Evolutionary conservation across 2,113 vertebrate species (phyloP), one percentile per base, ranked within the genome.

Genomic region (Nansenia antarctica): DNA sequence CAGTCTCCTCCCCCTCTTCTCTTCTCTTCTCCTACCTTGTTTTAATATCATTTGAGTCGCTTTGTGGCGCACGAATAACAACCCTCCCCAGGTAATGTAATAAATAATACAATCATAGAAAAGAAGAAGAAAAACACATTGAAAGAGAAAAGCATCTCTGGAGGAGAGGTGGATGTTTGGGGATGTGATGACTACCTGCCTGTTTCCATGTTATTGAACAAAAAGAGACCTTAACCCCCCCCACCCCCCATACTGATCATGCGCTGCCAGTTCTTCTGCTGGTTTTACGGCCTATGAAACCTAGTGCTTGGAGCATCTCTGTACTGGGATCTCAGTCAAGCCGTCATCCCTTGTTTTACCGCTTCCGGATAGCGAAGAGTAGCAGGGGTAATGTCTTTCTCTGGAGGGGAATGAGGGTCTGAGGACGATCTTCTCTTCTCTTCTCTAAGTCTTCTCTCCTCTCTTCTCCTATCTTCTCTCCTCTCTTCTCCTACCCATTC

Each of bases 1-100:
- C 73, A 67, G 72, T 67, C 52, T 74, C 70, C 62, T 69, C 45
- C 59, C 49, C 39, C 2, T 42, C 39, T n/a, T n/a, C n/a, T 67
- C 52, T 74, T 67, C 62, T 69, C 45, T 62, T 42, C 39, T 1
- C 18, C 39, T 42, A 20, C 45, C 45, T 49, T 15, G 15, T 49
- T 49, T 42, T 42, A 49, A 49, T 49, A 49, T 49, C 0, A 42
- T 42, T 42, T 42, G 39, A 4, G 39, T 42, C 18, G n/a, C n/a
- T n/a, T n/a, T n/a, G n/a, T n/a, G n/a, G n/a, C n/a, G n/a, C n/a
- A n/a, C n/a, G n/a, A n/a, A n/a, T n/a, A n/a, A n/a, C n/a, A n/a
- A n/a, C n/a, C n/a, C n/a, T n/a, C n/a, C n/a, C n/a, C n/a, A n/a
- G n/a, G n/a, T n/a, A n/a, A n/a, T n/a, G n/a, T n/a, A n/a, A n/a